Evolutionary conservation across 2,888 invertebrate genomes (phyloP).

Genomic region (Cheilosia pagana): DNA sequence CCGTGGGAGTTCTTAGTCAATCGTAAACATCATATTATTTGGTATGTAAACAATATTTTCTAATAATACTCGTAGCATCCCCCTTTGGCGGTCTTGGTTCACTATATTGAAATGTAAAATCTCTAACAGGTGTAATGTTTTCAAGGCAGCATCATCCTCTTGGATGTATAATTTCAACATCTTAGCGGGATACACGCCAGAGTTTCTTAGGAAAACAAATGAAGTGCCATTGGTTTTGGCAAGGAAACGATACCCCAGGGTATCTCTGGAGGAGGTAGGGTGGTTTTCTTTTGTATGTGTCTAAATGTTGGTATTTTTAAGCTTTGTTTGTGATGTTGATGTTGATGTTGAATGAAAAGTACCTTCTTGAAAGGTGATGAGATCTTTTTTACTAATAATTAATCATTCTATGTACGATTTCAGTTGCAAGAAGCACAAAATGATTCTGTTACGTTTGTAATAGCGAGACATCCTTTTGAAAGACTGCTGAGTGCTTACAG

Average conservation of each 20-base stretch:
- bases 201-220: constrained; percentile 90
- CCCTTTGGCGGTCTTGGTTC: constrained; percentile 27
- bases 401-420: constrained; percentile 30
- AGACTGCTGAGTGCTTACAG: constrained; percentile 91
- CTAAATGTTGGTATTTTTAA: not conserved
- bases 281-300: not conserved
- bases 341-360: constrained; percentile 4
- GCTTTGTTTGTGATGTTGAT: not conserved
- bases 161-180: constrained; percentile 97
- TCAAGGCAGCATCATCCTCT: constrained; percentile 94
- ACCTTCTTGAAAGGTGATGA: too few relatives aligned
- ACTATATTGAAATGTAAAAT: constrained; percentile 67
- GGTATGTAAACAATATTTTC: constrained; percentile 84
- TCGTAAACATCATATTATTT: constrained; percentile 91
- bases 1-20: constrained; percentile 94
- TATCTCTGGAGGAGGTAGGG: constrained; percentile 86
- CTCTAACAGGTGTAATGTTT: constrained; percentile 88
- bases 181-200: constrained; percentile 91
- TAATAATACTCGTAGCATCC: constrained; percentile 8
- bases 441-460: constrained; percentile 91
- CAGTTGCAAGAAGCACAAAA: constrained; percentile 89
- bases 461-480: constrained; percentile 92
- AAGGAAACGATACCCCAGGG: constrained; percentile 91
- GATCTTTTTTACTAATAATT: not conserved
- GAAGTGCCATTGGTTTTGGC: constrained; percentile 91